phyloP scores from a whole-genome alignment of 2,888 invertebrate genomes.

The Teinopalpus imperialis region DNA sequence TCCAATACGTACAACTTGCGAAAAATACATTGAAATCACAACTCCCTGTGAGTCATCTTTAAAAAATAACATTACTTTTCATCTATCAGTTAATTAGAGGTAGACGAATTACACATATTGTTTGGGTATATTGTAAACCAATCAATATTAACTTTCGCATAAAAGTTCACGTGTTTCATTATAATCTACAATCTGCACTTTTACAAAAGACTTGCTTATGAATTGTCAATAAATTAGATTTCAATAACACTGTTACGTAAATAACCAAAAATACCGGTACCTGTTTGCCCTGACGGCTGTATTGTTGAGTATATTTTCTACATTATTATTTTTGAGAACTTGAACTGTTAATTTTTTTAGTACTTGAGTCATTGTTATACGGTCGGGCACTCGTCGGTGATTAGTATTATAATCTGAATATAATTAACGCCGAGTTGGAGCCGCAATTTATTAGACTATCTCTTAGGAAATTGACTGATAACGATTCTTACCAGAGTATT shows the following conservation, averaged over 20 bases:
- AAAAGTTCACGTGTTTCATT: no score
- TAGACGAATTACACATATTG: no score
- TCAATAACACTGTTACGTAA: constrained; percentile 52
- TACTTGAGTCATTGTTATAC: constrained; percentile 54
- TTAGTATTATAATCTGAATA: constrained; percentile 4
- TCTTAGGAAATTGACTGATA: constrained; percentile 6
- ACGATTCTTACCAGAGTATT: constrained; percentile 3
- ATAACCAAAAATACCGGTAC: constrained; percentile 56
- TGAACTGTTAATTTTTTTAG: constrained; percentile 57
- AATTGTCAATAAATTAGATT: not conserved
- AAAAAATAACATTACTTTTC: no score
- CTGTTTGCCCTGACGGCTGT: constrained; percentile 55
- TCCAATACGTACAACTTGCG: no score
- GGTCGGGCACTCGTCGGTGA: constrained; percentile 33
- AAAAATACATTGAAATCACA: no score
- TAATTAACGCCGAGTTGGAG: not conserved
- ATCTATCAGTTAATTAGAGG: no score
- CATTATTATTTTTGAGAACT: constrained; percentile 59
- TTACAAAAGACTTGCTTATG: no score
- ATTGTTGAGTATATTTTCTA: constrained; percentile 45
- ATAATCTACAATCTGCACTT: no score
- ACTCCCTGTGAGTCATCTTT: no score
- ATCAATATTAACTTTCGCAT: no score
- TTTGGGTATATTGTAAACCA: no score
- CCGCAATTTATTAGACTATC: not conserved